These are phyloP conservation scores for Platyura marginata DNA, from an alignment of 1,140 invertebrate genomes.

Conservation along the genomic window DNA sequence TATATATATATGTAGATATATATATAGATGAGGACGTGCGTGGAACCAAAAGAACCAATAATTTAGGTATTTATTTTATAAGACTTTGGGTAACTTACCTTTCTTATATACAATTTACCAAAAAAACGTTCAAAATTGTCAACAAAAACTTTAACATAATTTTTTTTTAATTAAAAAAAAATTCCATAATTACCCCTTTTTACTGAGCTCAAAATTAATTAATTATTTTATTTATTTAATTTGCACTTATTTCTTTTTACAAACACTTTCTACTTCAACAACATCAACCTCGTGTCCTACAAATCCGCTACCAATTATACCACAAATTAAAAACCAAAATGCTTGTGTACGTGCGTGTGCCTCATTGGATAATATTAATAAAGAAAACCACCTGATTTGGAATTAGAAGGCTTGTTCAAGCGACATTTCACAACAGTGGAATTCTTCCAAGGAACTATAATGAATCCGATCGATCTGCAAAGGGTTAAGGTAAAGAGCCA, in stretches of 20 bases:
- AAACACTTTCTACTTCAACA: neutral
- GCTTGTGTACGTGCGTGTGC: conserved; percentile 6
- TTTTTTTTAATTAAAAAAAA: neutral
- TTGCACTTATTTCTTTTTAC: neutral
- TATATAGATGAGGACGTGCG: too few relatives aligned
- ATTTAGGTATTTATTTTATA: neutral
- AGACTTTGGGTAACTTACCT: neutral
- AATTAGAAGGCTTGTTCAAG: conserved; percentile 98
- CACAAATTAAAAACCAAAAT: neutral
- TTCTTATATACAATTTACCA: neutral
- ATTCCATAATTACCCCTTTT: neutral
- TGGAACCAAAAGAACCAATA: too few relatives aligned
- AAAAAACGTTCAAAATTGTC: neutral
- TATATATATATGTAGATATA: too few relatives aligned
- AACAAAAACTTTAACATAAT: neutral
- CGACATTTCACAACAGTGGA: conserved; percentile 98
- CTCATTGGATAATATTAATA: neutral
- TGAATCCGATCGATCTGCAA: conserved; percentile 98
- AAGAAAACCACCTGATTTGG: conserved; percentile 86
- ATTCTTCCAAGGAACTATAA: conserved; percentile 99
- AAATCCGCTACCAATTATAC: neutral
- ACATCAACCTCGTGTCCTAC: neutral
- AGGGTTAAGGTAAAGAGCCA: conserved; percentile 85
- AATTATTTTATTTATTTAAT: conserved; percentile 1
- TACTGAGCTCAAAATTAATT: neutral